Base-by-base conservation (phyloP, 2,797 vertebrate genomes). In the Sebastes miniatus region DNA sequence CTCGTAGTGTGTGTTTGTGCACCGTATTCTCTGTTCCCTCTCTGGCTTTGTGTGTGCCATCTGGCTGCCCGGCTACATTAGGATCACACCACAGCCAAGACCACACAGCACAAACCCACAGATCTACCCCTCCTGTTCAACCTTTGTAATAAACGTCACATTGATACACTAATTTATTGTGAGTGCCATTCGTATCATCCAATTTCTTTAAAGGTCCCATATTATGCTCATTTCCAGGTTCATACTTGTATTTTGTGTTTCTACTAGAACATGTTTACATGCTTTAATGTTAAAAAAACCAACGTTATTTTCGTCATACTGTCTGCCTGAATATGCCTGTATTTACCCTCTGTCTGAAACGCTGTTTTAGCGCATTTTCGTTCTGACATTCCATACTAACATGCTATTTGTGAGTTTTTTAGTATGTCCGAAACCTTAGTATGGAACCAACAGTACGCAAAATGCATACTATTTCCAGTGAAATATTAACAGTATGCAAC, bases 41-140 rank as follows among this genome's bases (percentile, higher is more conserved):
- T 72, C 43, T 8, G 84, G 75, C 39, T 79, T 75, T 81, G 76
- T 65, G 62, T 47, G 74, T 72, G 73, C 88, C 92, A 92, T 92
- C 91, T 93, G 91, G 84, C 86, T 74, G 80, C 73, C 68, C 50
- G 24, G 72, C 81, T 76, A 76, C 85, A 86, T 93, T 88, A 87
- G 66, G 72, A 83, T 93, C 85, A 84, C 76, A 32, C 71, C 80
- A 66, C 32, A 31, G 70, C 54, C 72, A 69, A 66, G 79, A 78
- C 78, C 73, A 79, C 81, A 76, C 68, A 52, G 56, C 76, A 54
- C 52, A 81, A 70, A 73, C 81, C 82, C 79, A 81, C 80, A 61
- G 69, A 67, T 76, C 73, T 71, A 63, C 29, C 78, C 71, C 72
- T 86, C 83, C 81, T 81, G 82, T 70, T 70, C 75, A 69, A 79